Percentiles rank a stretch among this genome's conserved stretches.
Evolutionary conservation across 2,113 vertebrate genomes (phyloP).

Genomic region (Tichodroma muraria): DNA sequence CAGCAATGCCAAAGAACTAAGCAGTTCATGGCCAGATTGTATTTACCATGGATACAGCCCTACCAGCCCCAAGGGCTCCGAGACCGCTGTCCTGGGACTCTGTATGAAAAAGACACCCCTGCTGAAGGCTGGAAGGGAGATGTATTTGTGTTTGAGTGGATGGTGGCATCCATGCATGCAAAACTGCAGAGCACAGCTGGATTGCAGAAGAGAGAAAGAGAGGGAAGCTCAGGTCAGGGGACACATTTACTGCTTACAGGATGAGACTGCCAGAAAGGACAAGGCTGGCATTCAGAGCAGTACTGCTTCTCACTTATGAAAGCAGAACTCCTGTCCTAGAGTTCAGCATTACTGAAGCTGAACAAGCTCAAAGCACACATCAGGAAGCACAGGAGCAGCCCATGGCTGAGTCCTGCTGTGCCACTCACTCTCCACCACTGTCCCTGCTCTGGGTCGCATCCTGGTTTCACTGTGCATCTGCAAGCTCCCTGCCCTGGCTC

Average conservation of each 20-base stretch:
- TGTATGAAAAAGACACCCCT: neutral
- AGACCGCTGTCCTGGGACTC: neutral
- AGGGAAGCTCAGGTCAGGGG: neutral
- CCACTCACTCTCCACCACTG: neutral
- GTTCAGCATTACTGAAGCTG: neutral
- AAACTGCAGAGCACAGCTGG: neutral
- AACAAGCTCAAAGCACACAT: neutral
- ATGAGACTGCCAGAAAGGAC: neutral
- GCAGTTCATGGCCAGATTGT: neutral
- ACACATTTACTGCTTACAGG: neutral
- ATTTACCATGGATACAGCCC: neutral
- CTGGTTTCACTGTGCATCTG: accelerated
- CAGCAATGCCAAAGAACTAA: neutral
- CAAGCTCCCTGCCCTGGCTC: neutral
- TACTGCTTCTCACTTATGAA: neutral
- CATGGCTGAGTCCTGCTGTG: neutral
- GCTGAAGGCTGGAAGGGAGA: neutral
- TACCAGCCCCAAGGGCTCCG: neutral
- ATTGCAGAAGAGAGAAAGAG: neutral
- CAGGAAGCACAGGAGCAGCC: neutral
- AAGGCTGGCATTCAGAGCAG: neutral
- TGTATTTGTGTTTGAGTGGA: neutral
- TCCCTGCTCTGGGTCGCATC: neutral
- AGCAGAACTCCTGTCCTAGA: neutral
- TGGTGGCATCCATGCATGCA: neutral